phyloP scores from a whole-genome alignment of 2,797 vertebrate genomes.

The Acrossocheilus wenchowensis region DNA sequence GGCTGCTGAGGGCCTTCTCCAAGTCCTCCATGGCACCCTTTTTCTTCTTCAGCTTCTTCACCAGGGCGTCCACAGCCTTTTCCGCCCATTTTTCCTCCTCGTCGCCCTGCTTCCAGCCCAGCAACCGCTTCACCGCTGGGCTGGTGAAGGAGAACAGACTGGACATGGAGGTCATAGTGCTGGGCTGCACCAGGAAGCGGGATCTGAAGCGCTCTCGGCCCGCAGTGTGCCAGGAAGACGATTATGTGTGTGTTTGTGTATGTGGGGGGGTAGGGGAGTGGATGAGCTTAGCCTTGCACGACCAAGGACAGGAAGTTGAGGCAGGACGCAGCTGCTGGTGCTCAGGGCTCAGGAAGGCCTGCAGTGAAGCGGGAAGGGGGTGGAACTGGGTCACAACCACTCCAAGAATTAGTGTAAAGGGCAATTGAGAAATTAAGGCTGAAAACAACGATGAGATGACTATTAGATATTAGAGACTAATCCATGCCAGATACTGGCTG shows the following conservation, averaged over 20 bases:
- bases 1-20: conserved; percentile 96
- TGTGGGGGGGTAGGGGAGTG: conserved; percentile 61
- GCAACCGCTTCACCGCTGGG: conserved; percentile 95
- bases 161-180: conserved; percentile 95
- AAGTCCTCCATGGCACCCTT: conserved; percentile 98
- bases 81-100: conserved; percentile 99
- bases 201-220: conserved; percentile 44
- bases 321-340: conserved; percentile 85
- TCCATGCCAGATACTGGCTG: conserved; percentile 52
- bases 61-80: conserved; percentile 97
- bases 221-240: conserved; percentile 54
- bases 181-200: conserved; percentile 53
- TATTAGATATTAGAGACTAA: conserved; percentile 42
- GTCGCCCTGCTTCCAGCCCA: conserved; percentile 99
- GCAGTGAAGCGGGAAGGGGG: conserved; percentile 63
- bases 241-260: conserved; percentile 32
- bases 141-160: conserved; percentile 99
- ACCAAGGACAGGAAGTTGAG: conserved; percentile 84
- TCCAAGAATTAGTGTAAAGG: conserved; percentile 56
- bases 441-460: conserved; percentile 44
- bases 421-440: conserved; percentile 53
- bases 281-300: conserved; percentile 75
- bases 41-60: conserved; percentile 98
- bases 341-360: conserved; percentile 83
- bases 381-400: conserved; percentile 72